A percentile compares a stretch with the other conserved stretches of the same genome.
These are phyloP conservation scores for Eulemur rubriventer DNA, from an alignment of 2,797 vertebrate genomes.

Conservation along the genomic window DNA sequence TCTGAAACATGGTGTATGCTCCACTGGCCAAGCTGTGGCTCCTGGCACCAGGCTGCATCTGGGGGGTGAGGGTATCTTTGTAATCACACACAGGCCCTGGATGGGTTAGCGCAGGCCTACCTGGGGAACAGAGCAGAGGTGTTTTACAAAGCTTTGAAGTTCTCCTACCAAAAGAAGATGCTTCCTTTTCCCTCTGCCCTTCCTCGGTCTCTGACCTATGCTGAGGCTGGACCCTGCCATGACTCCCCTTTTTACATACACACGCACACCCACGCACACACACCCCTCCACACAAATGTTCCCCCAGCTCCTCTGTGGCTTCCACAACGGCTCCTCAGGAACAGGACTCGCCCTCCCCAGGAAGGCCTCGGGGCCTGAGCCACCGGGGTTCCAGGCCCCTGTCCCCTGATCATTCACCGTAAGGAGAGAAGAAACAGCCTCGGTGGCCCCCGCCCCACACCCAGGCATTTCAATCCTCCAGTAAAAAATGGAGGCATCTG, in stretches of 20 bases:
- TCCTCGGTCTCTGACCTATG: not conserved
- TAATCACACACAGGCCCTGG: not conserved
- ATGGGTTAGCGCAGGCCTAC: not conserved
- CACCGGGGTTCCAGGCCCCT: not conserved
- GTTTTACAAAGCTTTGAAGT: not conserved
- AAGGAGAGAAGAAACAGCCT: not conserved
- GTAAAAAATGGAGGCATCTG: conserved; percentile 70
- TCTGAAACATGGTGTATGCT: not conserved
- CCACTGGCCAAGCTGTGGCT: not conserved
- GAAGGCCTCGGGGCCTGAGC: not conserved
- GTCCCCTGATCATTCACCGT: not conserved
- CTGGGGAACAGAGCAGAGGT: not conserved
- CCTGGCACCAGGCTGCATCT: not conserved
- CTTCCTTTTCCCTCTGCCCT: not conserved
- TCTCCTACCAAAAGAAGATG: not conserved
- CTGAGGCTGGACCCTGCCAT: not conserved
- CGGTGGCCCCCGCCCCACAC: not conserved
- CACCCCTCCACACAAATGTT: not conserved
- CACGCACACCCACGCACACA: not conserved
- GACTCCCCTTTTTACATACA: not conserved
- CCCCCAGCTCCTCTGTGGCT: not conserved
- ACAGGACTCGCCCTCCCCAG: not conserved
- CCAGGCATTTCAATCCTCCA: not conserved
- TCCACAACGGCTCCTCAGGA: not conserved
- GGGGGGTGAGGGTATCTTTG: not conserved